These are phyloP conservation scores for Odontamblyopus lacepedii DNA, from an alignment of 2,797 vertebrate species.

Conservation along the genomic window DNA sequence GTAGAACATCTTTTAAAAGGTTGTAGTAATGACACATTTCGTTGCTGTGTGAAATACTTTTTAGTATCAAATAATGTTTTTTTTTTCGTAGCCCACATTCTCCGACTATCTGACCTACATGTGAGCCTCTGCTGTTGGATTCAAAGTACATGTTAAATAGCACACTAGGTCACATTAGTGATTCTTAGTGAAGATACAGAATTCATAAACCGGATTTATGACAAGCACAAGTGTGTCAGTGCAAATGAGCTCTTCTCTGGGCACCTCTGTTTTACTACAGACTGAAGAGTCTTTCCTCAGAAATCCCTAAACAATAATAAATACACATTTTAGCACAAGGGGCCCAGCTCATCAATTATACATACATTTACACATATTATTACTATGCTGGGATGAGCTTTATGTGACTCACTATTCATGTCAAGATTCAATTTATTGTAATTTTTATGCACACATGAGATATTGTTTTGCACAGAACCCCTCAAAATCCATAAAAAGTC, in stretches of 20 bases:
- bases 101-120: not conserved
- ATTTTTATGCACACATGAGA: too few species aligned
- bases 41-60: not conserved
- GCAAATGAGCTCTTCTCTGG: conserved; percentile 5
- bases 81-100: not conserved
- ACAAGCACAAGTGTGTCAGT: conserved; percentile 11
- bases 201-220: conserved; percentile 8
- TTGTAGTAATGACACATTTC: not conserved
- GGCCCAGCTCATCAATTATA: not conserved
- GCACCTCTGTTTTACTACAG: conserved; percentile 1
- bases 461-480: too few species aligned
- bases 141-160: conserved; percentile 3
- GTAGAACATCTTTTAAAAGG: too few species aligned
- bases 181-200: conserved; percentile 5
- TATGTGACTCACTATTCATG: too few species aligned
- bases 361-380: not conserved
- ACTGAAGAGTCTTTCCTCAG: not conserved
- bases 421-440: too few species aligned
- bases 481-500: too few species aligned
- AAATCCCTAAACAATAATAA: conserved; percentile 8
- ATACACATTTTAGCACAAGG: not conserved
- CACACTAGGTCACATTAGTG: not conserved
- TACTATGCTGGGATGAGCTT: not conserved
- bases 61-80: not conserved
- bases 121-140: not conserved